A percentile compares a stretch with the other conserved stretches of the same genome.
Evolutionary conservation across 2,797 vertebrate species (phyloP).

Genomic region (Dendrocincla tyrannina): DNA sequence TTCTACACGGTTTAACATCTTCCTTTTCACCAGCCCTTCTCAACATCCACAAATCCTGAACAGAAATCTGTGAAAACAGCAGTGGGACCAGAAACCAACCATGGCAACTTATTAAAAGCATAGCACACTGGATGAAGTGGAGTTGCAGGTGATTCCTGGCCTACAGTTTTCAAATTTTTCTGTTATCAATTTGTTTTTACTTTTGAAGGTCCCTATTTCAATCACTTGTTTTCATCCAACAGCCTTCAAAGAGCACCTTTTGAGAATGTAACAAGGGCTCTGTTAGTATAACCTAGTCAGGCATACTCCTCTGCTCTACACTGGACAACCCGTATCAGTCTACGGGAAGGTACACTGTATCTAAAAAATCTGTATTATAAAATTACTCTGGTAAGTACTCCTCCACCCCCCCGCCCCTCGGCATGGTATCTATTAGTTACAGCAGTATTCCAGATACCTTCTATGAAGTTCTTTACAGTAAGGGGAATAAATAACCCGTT

Average conservation of each 20-base stretch:
- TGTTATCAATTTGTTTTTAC: not conserved
- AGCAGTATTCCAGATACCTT: rapidly evolving
- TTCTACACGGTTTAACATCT: not conserved
- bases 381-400: not conserved
- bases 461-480: not conserved
- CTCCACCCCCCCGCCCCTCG: too few relatives aligned
- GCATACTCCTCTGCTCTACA: not conserved
- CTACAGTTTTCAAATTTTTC: not conserved
- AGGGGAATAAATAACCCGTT: not conserved
- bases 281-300: not conserved
- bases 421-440: not conserved
- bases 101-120: not conserved
- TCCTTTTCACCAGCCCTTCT: not conserved
- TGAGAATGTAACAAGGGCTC: not conserved
- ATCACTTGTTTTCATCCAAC: not conserved
- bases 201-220: not conserved
- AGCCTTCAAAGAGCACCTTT: not conserved
- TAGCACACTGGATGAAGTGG: not conserved
- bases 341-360: rapidly evolving
- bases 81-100: not conserved
- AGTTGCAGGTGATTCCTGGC: not conserved
- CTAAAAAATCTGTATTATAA: not conserved
- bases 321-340: not conserved
- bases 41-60: not conserved
- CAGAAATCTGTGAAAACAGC: not conserved